A percentile compares a stretch with the other conserved stretches of the same genome.
These are phyloP conservation scores for Temnothorax nylanderi DNA, from an alignment of 1,140 invertebrate species.

Conservation along the genomic window DNA sequence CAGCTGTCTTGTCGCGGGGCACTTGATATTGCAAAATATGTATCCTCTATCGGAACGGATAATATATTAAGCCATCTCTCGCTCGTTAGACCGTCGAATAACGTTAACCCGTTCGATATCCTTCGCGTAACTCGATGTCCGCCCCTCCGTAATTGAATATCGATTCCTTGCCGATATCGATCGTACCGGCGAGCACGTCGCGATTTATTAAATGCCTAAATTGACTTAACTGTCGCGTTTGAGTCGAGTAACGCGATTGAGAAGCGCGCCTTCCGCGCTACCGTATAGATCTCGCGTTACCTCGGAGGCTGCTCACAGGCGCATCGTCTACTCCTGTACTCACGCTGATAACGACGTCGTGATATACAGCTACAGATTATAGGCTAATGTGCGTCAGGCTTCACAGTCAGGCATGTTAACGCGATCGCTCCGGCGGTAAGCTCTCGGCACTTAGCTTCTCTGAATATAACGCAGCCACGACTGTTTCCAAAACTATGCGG, in stretches of 20 bases:
- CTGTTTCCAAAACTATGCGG: neutral
- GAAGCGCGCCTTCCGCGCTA: neutral
- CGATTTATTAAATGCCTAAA: conserved; percentile 14
- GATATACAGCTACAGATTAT: conserved; percentile 13
- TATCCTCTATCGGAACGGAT: conserved; percentile 30
- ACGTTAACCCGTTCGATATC: neutral
- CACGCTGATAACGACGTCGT: neutral
- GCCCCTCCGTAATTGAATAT: conserved; percentile 32
- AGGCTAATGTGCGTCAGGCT: neutral
- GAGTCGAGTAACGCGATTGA: neutral
- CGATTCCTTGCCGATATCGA: conserved; percentile 24
- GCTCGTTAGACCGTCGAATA: conserved; percentile 22
- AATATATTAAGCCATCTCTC: conserved; percentile 31
- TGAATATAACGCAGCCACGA: neutral
- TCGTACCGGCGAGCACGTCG: neutral
- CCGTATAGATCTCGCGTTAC: neutral
- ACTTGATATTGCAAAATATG: conserved; percentile 44
- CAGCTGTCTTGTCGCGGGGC: conserved; percentile 38
- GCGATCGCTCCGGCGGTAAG: neutral
- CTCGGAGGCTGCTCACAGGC: neutral
- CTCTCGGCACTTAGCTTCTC: neutral
- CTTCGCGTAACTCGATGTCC: neutral
- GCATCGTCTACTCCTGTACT: neutral
- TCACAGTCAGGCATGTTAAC: conserved; percentile 3
- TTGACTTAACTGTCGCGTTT: neutral